Percentiles rank a stretch among this genome's conserved stretches.
Evolutionary conservation across 2,888 invertebrate genomes (phyloP).

Genomic region (Sphaerophoria rueppellii): DNA sequence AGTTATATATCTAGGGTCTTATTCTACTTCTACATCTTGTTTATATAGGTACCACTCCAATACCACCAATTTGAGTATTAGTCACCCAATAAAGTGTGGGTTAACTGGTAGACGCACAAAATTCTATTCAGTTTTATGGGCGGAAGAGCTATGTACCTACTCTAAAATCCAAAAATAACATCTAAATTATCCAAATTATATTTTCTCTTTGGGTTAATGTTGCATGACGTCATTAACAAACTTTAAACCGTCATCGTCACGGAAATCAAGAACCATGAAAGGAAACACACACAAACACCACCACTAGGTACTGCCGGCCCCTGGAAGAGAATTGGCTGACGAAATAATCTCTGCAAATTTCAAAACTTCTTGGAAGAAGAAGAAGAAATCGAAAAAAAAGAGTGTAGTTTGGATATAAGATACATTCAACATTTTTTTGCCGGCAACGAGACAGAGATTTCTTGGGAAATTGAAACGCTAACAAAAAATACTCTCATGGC

Average conservation of each 20-base stretch:
- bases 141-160: not conserved
- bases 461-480: not conserved
- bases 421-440: not conserved
- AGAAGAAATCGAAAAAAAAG: not conserved
- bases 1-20: conserved; percentile 5
- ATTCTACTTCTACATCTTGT: not conserved
- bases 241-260: not conserved
- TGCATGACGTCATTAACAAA: conserved; percentile 15
- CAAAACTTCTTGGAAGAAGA: not conserved
- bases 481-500: not conserved
- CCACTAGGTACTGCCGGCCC: not conserved
- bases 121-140: not conserved
- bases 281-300: not conserved
- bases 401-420: not conserved
- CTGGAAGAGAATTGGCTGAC: conserved; percentile 45
- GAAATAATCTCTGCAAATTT: conserved; percentile 46
- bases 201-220: not conserved
- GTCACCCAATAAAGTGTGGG: conserved; percentile 9
- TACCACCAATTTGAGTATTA: not conserved
- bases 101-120: not conserved
- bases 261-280: conserved; percentile 1
- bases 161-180: conserved; percentile 24
- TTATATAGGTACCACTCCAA: not conserved
- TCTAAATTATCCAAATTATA: not conserved
- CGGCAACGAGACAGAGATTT: not conserved